phyloP scores from a whole-genome alignment of 2,797 vertebrate species.

The Pangasius macronema region DNA sequence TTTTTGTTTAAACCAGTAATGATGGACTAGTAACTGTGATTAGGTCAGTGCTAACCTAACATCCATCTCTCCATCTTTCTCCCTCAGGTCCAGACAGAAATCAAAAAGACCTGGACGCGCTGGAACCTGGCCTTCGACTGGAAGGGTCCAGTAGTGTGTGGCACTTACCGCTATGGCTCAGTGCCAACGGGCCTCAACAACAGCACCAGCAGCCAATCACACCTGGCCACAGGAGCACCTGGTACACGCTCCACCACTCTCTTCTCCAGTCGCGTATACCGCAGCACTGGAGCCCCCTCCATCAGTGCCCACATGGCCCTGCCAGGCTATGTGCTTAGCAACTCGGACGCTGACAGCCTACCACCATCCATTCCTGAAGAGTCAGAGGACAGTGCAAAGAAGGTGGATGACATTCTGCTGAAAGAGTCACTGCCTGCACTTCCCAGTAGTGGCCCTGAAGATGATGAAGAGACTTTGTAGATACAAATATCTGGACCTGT shows the following conservation, averaged over 20 bases:
- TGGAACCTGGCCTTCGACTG: slow-evolving; percentile 83
- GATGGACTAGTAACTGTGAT: neutral
- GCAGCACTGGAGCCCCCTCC: slow-evolving; percentile 45
- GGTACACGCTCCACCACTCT: slow-evolving; percentile 61
- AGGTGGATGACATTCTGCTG: slow-evolving; percentile 60
- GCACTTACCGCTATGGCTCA: slow-evolving; percentile 71
- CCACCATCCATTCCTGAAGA: slow-evolving; percentile 62
- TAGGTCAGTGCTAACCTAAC: neutral
- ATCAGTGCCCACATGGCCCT: slow-evolving; percentile 65
- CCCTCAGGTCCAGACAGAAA: slow-evolving; percentile 84
- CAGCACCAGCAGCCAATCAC: slow-evolving; percentile 74
- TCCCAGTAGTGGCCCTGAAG: slow-evolving; percentile 45
- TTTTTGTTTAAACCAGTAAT: neutral
- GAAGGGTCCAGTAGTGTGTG: slow-evolving; percentile 69
- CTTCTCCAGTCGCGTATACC: slow-evolving; percentile 62
- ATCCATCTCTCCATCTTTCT: neutral
- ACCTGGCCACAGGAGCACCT: slow-evolving; percentile 55
- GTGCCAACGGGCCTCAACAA: slow-evolving; percentile 73
- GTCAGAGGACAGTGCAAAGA: slow-evolving; percentile 56
- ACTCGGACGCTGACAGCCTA: slow-evolving; percentile 72
- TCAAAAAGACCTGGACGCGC: slow-evolving; percentile 86
- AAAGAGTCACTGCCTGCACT: slow-evolving; percentile 50
- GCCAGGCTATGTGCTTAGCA: slow-evolving; percentile 77
- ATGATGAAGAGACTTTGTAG: slow-evolving; percentile 56
- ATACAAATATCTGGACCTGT: slow-evolving; percentile 4